phyloP scores from a whole-genome alignment of 2,797 vertebrate species.

The Thaleichthys pacificus region DNA sequence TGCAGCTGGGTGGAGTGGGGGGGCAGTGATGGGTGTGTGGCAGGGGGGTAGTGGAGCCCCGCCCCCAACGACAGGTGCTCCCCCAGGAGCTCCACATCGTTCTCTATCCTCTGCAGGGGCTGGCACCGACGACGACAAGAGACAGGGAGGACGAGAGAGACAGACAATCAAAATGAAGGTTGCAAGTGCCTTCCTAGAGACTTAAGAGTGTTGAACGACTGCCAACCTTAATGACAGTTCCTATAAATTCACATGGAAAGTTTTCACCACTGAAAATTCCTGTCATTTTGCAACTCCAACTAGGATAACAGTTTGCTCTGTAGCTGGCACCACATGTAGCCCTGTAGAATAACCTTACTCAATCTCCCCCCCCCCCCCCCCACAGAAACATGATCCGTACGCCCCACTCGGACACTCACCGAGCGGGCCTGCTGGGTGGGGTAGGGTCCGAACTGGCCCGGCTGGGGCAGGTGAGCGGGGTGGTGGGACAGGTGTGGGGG shows the following conservation, averaged over 20 bases:
- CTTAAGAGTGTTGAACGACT: too few relatives aligned
- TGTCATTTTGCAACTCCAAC: too few relatives aligned
- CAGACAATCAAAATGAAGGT: not conserved
- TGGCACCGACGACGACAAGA: constrained; percentile 40
- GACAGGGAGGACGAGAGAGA: constrained; percentile 4
- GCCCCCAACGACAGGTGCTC: constrained; percentile 93
- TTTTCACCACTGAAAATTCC: too few relatives aligned
- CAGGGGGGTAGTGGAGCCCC: constrained; percentile 88
- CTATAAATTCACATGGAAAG: too few relatives aligned
- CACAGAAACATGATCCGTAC: not conserved
- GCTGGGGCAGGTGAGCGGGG: constrained; percentile 89
- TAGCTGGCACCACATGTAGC: not conserved
- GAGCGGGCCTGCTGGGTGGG: constrained; percentile 93
- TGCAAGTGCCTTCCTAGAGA: too few relatives aligned
- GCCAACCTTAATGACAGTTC: too few relatives aligned
- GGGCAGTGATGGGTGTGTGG: constrained; percentile 81
- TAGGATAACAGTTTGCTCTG: too few relatives aligned
- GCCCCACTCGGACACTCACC: constrained; percentile 70
- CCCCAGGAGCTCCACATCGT: constrained; percentile 94
- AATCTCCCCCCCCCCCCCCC: not conserved
- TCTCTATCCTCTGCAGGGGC: constrained; percentile 98
- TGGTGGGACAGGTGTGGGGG: constrained; percentile 90
- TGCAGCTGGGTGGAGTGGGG: constrained; percentile 90
- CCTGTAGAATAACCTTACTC: not conserved
- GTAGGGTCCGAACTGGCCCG: constrained; percentile 93